A percentile compares a stretch with the other conserved stretches of the same genome.
These are phyloP conservation scores for Ondatra zibethicus DNA, from an alignment of 2,113 vertebrate species.

Conservation along the genomic window DNA sequence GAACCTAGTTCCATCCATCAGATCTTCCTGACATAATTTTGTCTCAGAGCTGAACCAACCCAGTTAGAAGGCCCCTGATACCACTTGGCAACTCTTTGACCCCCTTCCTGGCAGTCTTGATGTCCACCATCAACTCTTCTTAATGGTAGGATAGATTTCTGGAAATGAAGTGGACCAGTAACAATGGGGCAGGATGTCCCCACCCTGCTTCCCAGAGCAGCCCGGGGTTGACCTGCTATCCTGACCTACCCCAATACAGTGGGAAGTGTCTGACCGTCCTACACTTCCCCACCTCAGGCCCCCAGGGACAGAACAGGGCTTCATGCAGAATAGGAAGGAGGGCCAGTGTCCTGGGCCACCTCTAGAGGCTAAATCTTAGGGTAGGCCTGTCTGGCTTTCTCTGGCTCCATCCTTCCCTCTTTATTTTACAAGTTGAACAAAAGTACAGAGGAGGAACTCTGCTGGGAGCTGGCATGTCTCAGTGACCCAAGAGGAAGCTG, in stretches of 20 bases:
- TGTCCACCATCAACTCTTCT: slow-evolving; percentile 49
- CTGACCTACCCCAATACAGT: neutral
- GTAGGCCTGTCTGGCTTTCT: neutral
- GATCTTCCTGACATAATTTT: neutral
- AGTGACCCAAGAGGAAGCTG: neutral
- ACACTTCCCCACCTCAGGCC: neutral
- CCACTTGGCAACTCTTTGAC: neutral
- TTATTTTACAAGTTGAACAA: neutral
- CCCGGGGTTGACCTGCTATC: too few species aligned
- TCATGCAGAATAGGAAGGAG: neutral
- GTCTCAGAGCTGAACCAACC: neutral
- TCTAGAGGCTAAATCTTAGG: neutral
- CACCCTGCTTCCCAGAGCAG: neutral
- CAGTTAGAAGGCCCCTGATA: neutral
- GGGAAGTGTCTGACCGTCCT: neutral
- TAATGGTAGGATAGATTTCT: slow-evolving; percentile 53
- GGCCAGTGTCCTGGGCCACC: neutral
- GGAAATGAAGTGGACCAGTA: slow-evolving; percentile 27
- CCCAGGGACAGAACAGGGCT: neutral
- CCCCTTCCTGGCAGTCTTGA: neutral
- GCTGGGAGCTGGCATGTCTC: neutral
- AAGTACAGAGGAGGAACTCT: neutral
- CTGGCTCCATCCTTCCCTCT: neutral
- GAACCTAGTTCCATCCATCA: neutral
- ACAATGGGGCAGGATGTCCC: slow-evolving; percentile 44